A percentile compares a stretch with the other conserved stretches of the same genome.
These are phyloP conservation scores for Heterochromis multidens DNA, from an alignment of 2,113 vertebrate genomes.

Conservation along the genomic window DNA sequence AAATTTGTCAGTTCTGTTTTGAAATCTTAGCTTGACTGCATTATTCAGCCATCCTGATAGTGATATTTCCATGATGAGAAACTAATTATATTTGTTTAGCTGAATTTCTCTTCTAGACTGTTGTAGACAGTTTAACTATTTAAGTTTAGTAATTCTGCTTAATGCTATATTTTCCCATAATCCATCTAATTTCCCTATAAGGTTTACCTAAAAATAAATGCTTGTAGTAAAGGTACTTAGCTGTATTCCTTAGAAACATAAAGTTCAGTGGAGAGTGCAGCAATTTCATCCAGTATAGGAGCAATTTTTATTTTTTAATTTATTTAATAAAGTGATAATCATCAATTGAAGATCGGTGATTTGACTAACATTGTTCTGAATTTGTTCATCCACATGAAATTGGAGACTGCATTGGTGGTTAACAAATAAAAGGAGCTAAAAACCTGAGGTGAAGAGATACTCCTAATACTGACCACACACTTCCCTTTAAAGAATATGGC, in stretches of 20 bases:
- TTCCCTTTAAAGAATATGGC: not conserved
- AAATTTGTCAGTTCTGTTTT: no score
- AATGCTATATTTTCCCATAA: not conserved
- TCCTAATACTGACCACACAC: not conserved
- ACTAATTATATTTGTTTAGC: not conserved
- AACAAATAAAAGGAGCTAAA: not conserved
- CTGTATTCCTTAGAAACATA: not conserved
- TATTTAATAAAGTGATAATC: not conserved
- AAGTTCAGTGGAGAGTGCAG: not conserved
- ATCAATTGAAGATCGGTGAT: not conserved
- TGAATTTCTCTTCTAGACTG: not conserved
- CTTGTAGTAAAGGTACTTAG: not conserved
- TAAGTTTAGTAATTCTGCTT: not conserved
- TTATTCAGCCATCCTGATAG: no score
- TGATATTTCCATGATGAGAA: not conserved
- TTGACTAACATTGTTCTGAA: not conserved
- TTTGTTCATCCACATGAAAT: not conserved
- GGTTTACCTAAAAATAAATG: not conserved
- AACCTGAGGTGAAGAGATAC: not conserved
- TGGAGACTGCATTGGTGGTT: not conserved
- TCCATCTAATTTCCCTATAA: no score
- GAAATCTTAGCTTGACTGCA: no score
- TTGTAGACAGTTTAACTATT: not conserved
- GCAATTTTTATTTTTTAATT: constrained; percentile 25
- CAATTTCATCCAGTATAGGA: not conserved